Conservation (phyloP, 2,797 vertebrate genomes). For the Neostethus bicornis region DNA sequence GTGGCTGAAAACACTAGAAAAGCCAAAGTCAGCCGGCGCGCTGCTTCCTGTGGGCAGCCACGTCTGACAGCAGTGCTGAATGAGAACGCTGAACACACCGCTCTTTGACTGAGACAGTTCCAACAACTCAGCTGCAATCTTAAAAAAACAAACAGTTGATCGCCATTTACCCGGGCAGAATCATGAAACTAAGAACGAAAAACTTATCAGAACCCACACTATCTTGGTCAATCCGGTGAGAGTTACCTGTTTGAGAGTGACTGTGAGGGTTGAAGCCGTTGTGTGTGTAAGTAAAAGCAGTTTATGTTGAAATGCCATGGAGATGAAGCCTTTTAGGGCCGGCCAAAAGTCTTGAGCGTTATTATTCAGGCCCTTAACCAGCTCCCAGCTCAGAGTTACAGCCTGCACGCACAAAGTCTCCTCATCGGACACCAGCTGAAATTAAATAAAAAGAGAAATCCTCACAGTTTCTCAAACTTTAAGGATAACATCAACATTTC, state of each 20-base stretch:
- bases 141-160: constrained; percentile 20
- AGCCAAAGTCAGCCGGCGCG: constrained; percentile 37
- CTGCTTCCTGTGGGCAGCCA: constrained; percentile 78
- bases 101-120: constrained; percentile 88
- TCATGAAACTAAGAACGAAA: neutral
- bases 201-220: neutral
- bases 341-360: constrained; percentile 95
- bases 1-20: constrained; percentile 82
- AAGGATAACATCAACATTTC: too few species aligned
- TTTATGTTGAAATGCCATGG: constrained; percentile 82
- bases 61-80: constrained; percentile 87
- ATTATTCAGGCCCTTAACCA: constrained; percentile 84
- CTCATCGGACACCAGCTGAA: constrained; percentile 77
- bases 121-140: constrained; percentile 86
- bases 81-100: constrained; percentile 88
- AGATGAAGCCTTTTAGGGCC: constrained; percentile 86
- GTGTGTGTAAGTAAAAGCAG: constrained; percentile 79
- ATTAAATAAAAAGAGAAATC: constrained; percentile 8
- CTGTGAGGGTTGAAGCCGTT: constrained; percentile 72
- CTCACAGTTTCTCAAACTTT: neutral
- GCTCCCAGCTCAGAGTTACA: constrained; percentile 87
- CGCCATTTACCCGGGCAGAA: neutral
- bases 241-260: constrained; percentile 87
- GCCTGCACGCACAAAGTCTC: constrained; percentile 86
- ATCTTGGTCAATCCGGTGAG: neutral